Percentiles rank a stretch among this genome's conserved stretches.
phyloP scores from a whole-genome alignment of 2,888 invertebrate species.

The Calameuta idolon region DNA sequence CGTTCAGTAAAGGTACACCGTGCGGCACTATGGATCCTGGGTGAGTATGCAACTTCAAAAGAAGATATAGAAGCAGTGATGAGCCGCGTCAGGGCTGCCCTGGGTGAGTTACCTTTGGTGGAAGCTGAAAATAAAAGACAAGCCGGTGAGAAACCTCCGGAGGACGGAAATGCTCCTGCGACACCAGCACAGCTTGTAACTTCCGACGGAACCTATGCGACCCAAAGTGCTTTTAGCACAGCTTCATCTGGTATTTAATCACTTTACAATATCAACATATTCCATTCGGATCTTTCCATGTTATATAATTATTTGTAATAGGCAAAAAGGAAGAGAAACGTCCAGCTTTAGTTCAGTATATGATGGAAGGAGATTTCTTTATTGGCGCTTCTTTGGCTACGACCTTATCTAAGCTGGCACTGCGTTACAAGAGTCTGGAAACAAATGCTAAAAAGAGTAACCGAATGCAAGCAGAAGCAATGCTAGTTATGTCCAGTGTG shows the following conservation, averaged over 20 bases:
- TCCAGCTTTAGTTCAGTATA: constrained; percentile 86
- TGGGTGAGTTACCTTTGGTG: constrained; percentile 72
- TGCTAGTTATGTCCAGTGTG: constrained; percentile 89
- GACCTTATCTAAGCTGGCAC: constrained; percentile 89
- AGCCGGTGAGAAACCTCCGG: constrained; percentile 77
- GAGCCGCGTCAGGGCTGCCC: constrained; percentile 77
- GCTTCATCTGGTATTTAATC: constrained; percentile 67
- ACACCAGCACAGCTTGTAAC: constrained; percentile 83
- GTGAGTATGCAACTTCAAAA: constrained; percentile 89
- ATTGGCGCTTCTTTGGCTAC: constrained; percentile 93
- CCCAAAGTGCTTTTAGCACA: constrained; percentile 96
- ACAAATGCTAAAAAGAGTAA: constrained; percentile 65
- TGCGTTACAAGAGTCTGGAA: constrained; percentile 67
- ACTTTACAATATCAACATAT: background rate
- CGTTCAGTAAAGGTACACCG: constrained; percentile 93
- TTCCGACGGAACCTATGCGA: constrained; percentile 98
- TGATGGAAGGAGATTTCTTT: constrained; percentile 96
- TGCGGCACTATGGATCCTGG: constrained; percentile 96
- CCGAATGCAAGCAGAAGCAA: constrained; percentile 80
- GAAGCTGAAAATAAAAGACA: constrained; percentile 78
- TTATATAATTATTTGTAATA: constrained; percentile 13
- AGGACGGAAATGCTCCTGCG: constrained; percentile 56
- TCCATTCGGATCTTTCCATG: background rate
- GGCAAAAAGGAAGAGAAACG: constrained; percentile 76
- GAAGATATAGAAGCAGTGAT: constrained; percentile 86